Evolutionary conservation across 1,140 invertebrate genomes (phyloP).

Genomic region (Drosophila bipectinata): DNA sequence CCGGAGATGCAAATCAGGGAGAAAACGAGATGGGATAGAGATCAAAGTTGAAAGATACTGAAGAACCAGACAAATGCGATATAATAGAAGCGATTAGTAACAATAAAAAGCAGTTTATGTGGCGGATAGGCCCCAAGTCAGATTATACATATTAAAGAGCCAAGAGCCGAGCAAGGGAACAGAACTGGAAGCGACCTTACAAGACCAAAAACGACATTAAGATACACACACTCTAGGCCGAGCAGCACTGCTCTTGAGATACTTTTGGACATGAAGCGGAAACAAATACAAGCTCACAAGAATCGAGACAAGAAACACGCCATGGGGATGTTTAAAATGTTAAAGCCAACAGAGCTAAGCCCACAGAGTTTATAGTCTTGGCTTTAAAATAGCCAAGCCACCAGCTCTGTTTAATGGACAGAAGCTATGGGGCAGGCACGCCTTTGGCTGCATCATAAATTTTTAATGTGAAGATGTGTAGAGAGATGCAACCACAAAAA

Average conservation of each 20-base stretch:
- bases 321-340: constrained; percentile 7
- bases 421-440: constrained; percentile 57
- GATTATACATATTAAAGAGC: constrained; percentile 52
- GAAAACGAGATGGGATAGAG: constrained; percentile 57
- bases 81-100: constrained; percentile 81
- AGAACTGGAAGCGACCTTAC: constrained; percentile 45
- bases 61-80: constrained; percentile 57
- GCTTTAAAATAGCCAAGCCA: constrained; percentile 2
- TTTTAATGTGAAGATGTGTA: constrained; percentile 72
- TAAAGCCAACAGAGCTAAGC: neutral
- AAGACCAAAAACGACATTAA: constrained; percentile 60
- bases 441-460: constrained; percentile 81
- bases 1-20: constrained; percentile 50
- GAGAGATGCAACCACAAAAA: constrained; percentile 50
- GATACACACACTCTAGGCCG: constrained; percentile 55
- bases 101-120: constrained; percentile 66
- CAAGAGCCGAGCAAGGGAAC: neutral
- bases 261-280: constrained; percentile 78
- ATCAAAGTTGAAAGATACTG: constrained; percentile 69
- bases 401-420: constrained; percentile 20
- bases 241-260: constrained; percentile 76
- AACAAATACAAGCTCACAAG: constrained; percentile 56
- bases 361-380: neutral
- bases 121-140: constrained; percentile 21
- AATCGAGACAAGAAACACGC: constrained; percentile 35